A percentile compares a stretch with the other conserved stretches of the same genome.
These are phyloP conservation scores for Acanthosoma haemorrhoidale DNA, from an alignment of 2,888 invertebrate genomes.

Conservation along the genomic window DNA sequence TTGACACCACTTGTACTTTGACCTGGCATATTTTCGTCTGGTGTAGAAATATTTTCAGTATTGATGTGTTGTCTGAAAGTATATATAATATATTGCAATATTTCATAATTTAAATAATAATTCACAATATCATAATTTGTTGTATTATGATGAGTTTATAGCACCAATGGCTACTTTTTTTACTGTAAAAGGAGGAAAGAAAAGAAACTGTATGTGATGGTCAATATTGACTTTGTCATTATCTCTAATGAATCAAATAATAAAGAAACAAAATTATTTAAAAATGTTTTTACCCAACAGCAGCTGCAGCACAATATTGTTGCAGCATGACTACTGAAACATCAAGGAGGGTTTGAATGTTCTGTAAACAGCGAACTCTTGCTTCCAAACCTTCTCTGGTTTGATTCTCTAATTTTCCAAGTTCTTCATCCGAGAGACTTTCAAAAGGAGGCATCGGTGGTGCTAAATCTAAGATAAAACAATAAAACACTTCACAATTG, in stretches of 20 bases:
- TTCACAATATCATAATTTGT: too few relatives aligned
- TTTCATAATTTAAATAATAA: too few relatives aligned
- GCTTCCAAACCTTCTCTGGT: conserved; percentile 85
- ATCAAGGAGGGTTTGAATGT: conserved; percentile 85
- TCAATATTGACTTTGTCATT: too few relatives aligned
- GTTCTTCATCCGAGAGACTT: conserved; percentile 73
- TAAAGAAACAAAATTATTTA: too few relatives aligned
- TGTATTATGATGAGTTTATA: too few relatives aligned
- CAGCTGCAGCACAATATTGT: conserved; percentile 74
- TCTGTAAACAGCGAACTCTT: conserved; percentile 74
- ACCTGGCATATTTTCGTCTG: neutral
- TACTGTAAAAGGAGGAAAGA: too few relatives aligned
- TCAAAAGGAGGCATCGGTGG: conserved; percentile 74
- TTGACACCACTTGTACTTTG: neutral
- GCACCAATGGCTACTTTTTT: too few relatives aligned
- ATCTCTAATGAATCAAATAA: too few relatives aligned
- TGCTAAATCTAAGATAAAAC: conserved; percentile 51
- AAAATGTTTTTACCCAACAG: conserved; percentile 40
- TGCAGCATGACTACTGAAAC: conserved; percentile 91
- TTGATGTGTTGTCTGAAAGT: neutral
- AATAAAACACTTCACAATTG: too few relatives aligned
- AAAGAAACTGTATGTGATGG: too few relatives aligned
- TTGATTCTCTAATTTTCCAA: conserved; percentile 81
- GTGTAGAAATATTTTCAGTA: neutral
- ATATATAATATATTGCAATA: too few relatives aligned